Evolutionary conservation across 2,888 invertebrate genomes (phyloP).

Genomic region (Cheilosia pagana): DNA sequence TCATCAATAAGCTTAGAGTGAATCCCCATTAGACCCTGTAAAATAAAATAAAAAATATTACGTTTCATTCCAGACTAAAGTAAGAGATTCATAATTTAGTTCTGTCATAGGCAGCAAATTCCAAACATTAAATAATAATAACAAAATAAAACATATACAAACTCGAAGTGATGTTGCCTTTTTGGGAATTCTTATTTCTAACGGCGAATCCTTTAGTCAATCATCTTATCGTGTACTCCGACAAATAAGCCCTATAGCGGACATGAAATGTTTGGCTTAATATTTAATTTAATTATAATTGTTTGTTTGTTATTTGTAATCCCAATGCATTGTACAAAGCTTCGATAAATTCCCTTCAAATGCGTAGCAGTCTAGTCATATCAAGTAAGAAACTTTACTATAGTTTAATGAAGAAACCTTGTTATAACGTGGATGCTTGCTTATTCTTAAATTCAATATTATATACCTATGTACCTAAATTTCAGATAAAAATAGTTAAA

Average conservation of each 20-base stretch:
- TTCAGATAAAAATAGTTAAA: no score
- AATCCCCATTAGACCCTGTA: slow-evolving; percentile 91
- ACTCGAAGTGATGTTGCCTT: slow-evolving; percentile 11
- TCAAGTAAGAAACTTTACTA: no score
- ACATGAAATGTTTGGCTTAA: slow-evolving; percentile 43
- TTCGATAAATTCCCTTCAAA: not conserved
- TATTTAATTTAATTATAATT: not conserved
- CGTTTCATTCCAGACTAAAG: not conserved
- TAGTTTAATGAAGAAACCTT: no score
- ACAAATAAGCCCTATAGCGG: slow-evolving; percentile 57
- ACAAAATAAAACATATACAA: slow-evolving; percentile 30
- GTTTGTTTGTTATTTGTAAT: not conserved
- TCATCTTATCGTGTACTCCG: slow-evolving; percentile 69
- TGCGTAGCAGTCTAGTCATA: not conserved
- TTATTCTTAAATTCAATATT: no score
- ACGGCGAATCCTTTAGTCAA: slow-evolving; percentile 61
- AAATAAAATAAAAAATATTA: slow-evolving; percentile 25
- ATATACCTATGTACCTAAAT: no score
- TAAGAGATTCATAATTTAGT: not conserved
- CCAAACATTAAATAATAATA: slow-evolving; percentile 5
- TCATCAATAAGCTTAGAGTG: slow-evolving; percentile 91
- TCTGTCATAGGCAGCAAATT: not conserved
- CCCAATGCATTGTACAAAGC: slow-evolving; percentile 23
- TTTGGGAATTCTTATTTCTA: slow-evolving; percentile 23
- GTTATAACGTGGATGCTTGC: no score